Base-by-base conservation (phyloP, 1,140 invertebrate species). In the Papilio polyxenes region DNA sequence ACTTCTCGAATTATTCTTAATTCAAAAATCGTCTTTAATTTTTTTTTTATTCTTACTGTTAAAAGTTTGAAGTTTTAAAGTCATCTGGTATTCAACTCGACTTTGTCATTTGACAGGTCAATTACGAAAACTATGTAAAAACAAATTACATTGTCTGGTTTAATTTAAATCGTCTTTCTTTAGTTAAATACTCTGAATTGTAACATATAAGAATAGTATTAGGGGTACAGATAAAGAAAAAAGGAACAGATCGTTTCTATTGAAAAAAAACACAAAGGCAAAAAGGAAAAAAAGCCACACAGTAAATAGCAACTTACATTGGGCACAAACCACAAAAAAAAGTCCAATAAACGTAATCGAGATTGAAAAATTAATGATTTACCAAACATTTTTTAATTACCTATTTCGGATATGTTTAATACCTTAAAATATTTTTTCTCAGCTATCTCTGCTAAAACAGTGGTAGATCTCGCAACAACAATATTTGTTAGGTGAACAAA, bases 1-100 rank as follows among this genome's bases (percentile, higher is more conserved):
- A 75, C 37, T 75, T 80, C 62, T 69, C 56, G 80, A 82, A 80
- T 72, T 76, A 74, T 81, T 51, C 31, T 80, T 59, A 37, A 59
- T 77, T 49, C 8, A 76, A n/a, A 31, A 17, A 65, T 23, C 15
- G 40, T 62, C 49, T 82, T 75, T 17, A 69, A 69, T 83, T 59
- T 62, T 40, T 74, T 65, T 82, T 72, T 78, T 77, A 37, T 72
- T 7, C 37, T 7, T 15, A 5, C 23, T 72, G 65, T 40, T 31
- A 72, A 40, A 69, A 72, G 31, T 13, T 10, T 15, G 11, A 72
- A 20, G 23, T 31, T 20, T 69, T 15, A 37, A 13, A 37, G 1
- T 2, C 17, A 31, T 31, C 23, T 31, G 23, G 23, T 31, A 31
- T 31, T 37, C 10, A 72, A 72, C 62, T 31, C 31, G 31, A 31